Percentiles rank a stretch among this genome's conserved stretches.
phyloP scores from a whole-genome alignment of 2,888 invertebrate genomes.

The Metalampra italica region DNA sequence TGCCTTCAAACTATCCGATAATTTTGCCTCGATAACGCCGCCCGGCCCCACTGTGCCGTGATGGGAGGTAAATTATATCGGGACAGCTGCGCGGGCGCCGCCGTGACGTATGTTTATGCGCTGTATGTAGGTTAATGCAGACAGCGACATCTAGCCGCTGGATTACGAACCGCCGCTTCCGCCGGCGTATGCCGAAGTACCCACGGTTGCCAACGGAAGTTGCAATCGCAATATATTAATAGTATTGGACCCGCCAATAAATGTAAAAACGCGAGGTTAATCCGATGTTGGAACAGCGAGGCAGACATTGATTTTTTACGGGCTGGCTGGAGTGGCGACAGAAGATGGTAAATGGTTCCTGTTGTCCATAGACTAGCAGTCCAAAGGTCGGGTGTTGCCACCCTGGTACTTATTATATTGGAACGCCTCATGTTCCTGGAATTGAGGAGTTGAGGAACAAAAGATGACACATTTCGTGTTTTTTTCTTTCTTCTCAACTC shows the following conservation, averaged over 20 bases:
- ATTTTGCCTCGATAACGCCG: not conserved
- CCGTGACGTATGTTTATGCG: slow-evolving; percentile 37
- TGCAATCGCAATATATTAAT: slow-evolving; percentile 8
- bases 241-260: not conserved
- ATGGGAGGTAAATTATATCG: slow-evolving; percentile 45
- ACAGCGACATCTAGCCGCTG: slow-evolving; percentile 59
- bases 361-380: no score
- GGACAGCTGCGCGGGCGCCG: slow-evolving; percentile 47
- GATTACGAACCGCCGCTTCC: slow-evolving; percentile 39
- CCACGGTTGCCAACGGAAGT: slow-evolving; percentile 15
- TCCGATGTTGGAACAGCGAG: no score
- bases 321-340: no score
- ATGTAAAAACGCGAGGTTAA: no score
- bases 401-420: no score
- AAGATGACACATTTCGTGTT: no score
- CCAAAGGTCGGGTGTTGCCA: no score
- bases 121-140: slow-evolving; percentile 54
- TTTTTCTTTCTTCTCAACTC: no score
- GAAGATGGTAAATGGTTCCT: no score
- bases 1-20: not conserved
- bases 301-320: no score
- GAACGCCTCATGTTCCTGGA: no score
- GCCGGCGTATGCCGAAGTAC: slow-evolving; percentile 21
- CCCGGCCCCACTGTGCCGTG: slow-evolving; percentile 1
- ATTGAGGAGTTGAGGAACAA: no score